phyloP scores from a whole-genome alignment of 2,113 vertebrate species.

The Morone saxatilis region DNA sequence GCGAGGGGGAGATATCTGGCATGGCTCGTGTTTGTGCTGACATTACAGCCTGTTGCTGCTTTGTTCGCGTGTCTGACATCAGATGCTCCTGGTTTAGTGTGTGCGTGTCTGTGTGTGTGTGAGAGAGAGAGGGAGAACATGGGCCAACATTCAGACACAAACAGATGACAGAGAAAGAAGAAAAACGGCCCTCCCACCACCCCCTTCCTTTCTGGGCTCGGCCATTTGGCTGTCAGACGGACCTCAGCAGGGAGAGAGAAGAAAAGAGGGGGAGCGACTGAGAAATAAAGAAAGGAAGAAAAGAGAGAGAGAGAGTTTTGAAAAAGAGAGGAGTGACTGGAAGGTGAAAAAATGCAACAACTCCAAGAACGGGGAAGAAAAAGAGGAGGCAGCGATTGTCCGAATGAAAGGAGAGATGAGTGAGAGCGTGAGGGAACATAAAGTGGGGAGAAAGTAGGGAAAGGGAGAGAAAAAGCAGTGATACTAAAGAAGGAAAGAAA shows the following conservation, averaged over 20 bases:
- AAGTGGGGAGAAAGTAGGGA: background rate
- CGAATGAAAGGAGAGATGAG: background rate
- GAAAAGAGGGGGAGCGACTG: constrained; percentile 18
- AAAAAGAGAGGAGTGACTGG: constrained; percentile 1
- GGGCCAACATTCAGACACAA: constrained; percentile 38
- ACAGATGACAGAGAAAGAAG: constrained; percentile 58
- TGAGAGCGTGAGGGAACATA: background rate
- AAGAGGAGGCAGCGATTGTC: background rate
- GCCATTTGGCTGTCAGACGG: constrained; percentile 79
- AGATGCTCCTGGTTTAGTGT: constrained; percentile 24
- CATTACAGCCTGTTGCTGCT: constrained; percentile 75
- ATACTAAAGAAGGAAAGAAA: background rate
- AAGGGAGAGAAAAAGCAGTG: background rate
- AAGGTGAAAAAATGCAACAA: background rate
- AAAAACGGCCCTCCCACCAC: constrained; percentile 29
- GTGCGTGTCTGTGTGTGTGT: constrained; percentile 16
- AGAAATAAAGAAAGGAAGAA: constrained; percentile 17
- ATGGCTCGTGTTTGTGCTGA: constrained; percentile 64
- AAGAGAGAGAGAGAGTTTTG: background rate
- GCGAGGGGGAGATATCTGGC: constrained; percentile 54
- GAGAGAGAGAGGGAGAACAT: background rate
- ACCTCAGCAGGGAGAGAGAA: constrained; percentile 2
- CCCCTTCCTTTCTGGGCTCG: constrained; percentile 65
- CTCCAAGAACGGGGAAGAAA: background rate
- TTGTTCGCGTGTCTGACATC: constrained; percentile 36